Base-by-base conservation (phyloP, 2,113 vertebrate genomes). In the Probosciger aterrimus region DNA sequence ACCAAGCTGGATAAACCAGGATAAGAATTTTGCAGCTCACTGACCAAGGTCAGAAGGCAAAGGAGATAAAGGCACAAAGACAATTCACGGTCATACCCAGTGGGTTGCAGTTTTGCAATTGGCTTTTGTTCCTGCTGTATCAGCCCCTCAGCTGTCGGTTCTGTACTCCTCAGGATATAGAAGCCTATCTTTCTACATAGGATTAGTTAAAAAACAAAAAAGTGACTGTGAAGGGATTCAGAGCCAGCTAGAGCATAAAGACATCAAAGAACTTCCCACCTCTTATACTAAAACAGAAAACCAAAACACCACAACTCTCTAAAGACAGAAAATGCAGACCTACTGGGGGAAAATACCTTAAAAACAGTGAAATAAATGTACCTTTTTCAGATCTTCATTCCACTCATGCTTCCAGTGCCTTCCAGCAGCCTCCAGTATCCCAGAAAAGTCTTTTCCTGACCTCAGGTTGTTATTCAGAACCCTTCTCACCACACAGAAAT, bases 381-480 rank as follows among this genome's bases (percentile, higher is more conserved):
- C 88, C 88, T 91, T 33, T 47, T 91, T 3, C n/a, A 43, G 24
- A 5, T 20, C 70, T 55, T 90, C 57, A 1, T 22, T 24, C 20
- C 24, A 16, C n/a, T 57, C 7, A 1, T 9, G 1, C 14, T 9
- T 50, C 7, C 74, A 79, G 22, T 41, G 39, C 28, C 22, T 65
- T 23, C 57, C 77, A 75, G 57, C 60, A 63, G 8, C 20, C 13
- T 37, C n/a, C 25, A 25, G 24, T 31, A 2, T 0, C 16, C 17
- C 37, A 80, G 28, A 9, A 33, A 60, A 41, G 8, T 1, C 10
- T 31, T 33, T 24, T 30, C 4, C 3, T 30, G 23, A 6, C 11
- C 20, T 27, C 0, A 0, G 11, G 9, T 9, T 5, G 11, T 0
- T 11, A 23, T 4, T 4, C 43, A 50, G 46, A 71, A 2, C 9